Percentiles rank a stretch among this genome's conserved stretches.
These are phyloP conservation scores for Eristalis intricaria DNA, from an alignment of 2,888 invertebrate species.

Conservation along the genomic window DNA sequence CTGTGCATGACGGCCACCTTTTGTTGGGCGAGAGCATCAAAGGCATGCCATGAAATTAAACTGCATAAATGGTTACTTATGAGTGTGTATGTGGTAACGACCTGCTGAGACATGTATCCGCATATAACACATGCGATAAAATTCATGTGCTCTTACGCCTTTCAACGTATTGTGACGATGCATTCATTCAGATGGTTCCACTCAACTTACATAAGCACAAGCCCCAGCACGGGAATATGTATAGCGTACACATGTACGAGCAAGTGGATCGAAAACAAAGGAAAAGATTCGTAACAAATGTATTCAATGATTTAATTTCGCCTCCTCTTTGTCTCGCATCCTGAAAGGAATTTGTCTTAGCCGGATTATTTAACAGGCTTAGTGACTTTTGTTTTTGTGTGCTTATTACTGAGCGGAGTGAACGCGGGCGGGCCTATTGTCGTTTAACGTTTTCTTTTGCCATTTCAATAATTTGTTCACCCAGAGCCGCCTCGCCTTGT, in stretches of 20 bases:
- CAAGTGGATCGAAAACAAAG: not conserved
- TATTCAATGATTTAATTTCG: slow-evolving; percentile 56
- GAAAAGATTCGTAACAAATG: slow-evolving; percentile 25
- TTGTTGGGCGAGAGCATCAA: slow-evolving; percentile 50
- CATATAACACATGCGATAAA: slow-evolving; percentile 13
- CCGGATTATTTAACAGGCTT: not conserved
- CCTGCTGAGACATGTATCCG: slow-evolving; percentile 3
- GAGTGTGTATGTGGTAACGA: slow-evolving; percentile 14
- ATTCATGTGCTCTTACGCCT: slow-evolving; percentile 15
- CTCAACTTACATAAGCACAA: slow-evolving; percentile 16
- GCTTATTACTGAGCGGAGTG: not conserved
- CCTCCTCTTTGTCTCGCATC: slow-evolving; percentile 4
- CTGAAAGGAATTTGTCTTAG: not conserved
- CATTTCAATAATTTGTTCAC: no score
- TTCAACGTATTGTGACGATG: slow-evolving; percentile 3
- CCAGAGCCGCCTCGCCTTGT: no score
- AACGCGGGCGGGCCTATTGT: no score
- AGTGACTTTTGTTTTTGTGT: not conserved
- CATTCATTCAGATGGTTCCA: slow-evolving; percentile 22
- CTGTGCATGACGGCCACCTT: slow-evolving; percentile 53
- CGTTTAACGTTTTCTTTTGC: no score
- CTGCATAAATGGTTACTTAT: slow-evolving; percentile 61
- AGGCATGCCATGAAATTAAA: slow-evolving; percentile 65
- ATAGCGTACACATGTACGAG: no score
- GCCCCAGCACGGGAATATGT: not conserved